Conservation (phyloP, 2,888 invertebrate genomes). For the Rugalucina vietnamica region DNA sequence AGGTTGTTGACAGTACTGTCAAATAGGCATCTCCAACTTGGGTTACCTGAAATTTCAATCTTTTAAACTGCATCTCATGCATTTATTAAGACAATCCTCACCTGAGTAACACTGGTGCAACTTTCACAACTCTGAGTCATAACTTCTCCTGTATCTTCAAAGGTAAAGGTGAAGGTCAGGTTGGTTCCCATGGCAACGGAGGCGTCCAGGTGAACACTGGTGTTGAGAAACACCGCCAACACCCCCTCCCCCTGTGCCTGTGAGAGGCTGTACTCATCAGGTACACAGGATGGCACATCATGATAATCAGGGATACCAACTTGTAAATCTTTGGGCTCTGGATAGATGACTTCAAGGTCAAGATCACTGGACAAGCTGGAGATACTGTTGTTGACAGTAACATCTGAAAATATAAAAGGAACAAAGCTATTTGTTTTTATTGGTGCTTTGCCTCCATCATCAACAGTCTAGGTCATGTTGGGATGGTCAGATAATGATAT, state of each 20-base stretch:
- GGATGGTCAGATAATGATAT: no score
- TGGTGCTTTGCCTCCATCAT: no score
- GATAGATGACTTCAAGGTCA: constrained; percentile 64
- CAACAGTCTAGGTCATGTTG: no score
- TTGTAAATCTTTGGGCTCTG: constrained; percentile 69
- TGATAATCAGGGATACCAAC: constrained; percentile 52
- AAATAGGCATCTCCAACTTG: no score
- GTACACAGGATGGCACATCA: constrained; percentile 69
- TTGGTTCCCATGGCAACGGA: constrained; percentile 72
- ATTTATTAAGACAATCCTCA: constrained; percentile 27
- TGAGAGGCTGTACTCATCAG: constrained; percentile 45
- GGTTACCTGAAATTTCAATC: no score
- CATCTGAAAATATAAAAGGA: constrained; percentile 63
- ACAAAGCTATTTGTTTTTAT: no score
- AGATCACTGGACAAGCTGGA: constrained; percentile 48
- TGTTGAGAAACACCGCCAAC: constrained; percentile 69
- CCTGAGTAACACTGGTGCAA: constrained; percentile 58
- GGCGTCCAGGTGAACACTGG: constrained; percentile 61
- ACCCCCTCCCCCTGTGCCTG: constrained; percentile 30
- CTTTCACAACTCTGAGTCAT: constrained; percentile 19
- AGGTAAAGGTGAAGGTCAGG: constrained; percentile 67
- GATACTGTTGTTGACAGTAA: constrained; percentile 65
- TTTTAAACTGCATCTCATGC: no score
- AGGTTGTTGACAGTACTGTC: no score
- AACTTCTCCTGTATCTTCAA: constrained; percentile 42